Conservation (phyloP, 2,113 vertebrate genomes). For the Raja brachyura region DNA sequence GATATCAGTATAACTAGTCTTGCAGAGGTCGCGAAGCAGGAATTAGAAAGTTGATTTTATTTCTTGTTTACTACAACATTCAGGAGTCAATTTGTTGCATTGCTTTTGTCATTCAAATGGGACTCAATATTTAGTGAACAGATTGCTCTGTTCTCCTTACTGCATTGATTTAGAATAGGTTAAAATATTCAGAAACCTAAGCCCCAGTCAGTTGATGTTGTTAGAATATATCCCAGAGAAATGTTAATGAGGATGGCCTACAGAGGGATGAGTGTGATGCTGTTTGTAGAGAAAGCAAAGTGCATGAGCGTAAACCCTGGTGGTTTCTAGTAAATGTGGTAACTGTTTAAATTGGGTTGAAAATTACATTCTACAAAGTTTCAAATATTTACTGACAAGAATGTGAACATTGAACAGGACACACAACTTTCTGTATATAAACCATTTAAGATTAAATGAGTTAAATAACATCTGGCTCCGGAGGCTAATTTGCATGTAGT, state of each 20-base stretch:
- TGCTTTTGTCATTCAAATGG: not conserved
- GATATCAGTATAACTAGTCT: not conserved
- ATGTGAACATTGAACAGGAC: not conserved
- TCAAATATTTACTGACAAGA: not conserved
- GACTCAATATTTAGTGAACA: not conserved
- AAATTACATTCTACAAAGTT: not conserved
- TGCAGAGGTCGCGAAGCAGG: not conserved
- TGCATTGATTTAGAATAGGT: not conserved
- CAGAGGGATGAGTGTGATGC: not conserved
- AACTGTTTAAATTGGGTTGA: not conserved
- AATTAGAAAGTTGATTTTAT: not conserved
- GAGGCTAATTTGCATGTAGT: not conserved
- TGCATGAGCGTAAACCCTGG: not conserved
- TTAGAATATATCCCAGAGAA: not conserved
- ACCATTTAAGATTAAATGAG: not conserved
- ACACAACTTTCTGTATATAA: not conserved
- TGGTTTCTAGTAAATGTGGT: not conserved
- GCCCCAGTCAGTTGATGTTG: not conserved
- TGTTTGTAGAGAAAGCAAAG: not conserved
- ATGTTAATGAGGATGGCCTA: not conserved
- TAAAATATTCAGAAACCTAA: not conserved
- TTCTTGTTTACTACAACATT: not conserved
- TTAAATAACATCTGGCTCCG: not conserved
- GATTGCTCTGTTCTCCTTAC: not conserved
- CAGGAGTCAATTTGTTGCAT: not conserved